These are phyloP conservation scores for Chironomus striatipennis DNA, from an alignment of 1,140 invertebrate species.

Conservation along the genomic window DNA sequence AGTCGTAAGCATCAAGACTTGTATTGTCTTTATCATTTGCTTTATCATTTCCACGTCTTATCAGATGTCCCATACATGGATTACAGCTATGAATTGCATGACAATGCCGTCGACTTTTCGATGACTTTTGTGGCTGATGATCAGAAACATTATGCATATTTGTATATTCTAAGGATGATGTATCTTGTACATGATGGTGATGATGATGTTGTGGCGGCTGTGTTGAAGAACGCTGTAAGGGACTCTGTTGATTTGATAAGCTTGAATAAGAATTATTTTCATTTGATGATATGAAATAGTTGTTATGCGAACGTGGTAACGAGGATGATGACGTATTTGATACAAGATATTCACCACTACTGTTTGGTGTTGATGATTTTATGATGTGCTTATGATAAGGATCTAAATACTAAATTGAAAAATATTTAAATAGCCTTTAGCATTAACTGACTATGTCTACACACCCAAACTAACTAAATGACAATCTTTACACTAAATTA, in stretches of 20 bases:
- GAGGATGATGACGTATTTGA: constrained; percentile 43
- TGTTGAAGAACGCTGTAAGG: no score
- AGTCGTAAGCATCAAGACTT: constrained; percentile 70
- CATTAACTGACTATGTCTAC: no score
- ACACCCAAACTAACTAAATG: no score
- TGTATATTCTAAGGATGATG: background rate
- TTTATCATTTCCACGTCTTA: constrained; percentile 33
- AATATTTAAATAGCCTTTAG: background rate
- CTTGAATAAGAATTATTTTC: constrained; percentile 36
- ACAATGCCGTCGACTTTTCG: constrained; percentile 33
- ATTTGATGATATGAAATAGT: constrained; percentile 51
- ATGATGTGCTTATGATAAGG: constrained; percentile 57
- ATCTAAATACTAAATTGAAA: constrained; percentile 45
- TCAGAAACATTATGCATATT: constrained; percentile 27
- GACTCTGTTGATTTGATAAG: background rate
- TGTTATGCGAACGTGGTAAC: constrained; percentile 52
- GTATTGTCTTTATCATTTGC: constrained; percentile 47
- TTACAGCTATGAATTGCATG: constrained; percentile 54
- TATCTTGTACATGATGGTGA: constrained; percentile 33
- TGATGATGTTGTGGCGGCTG: constrained; percentile 30
- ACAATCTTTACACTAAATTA: no score
- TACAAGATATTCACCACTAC: constrained; percentile 56
- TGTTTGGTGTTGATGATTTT: constrained; percentile 45
- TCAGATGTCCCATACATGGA: constrained; percentile 52
- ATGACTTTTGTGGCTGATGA: constrained; percentile 30